Evolutionary conservation across 2,113 vertebrate species (phyloP).

Genomic region (Dipodomys merriami): DNA sequence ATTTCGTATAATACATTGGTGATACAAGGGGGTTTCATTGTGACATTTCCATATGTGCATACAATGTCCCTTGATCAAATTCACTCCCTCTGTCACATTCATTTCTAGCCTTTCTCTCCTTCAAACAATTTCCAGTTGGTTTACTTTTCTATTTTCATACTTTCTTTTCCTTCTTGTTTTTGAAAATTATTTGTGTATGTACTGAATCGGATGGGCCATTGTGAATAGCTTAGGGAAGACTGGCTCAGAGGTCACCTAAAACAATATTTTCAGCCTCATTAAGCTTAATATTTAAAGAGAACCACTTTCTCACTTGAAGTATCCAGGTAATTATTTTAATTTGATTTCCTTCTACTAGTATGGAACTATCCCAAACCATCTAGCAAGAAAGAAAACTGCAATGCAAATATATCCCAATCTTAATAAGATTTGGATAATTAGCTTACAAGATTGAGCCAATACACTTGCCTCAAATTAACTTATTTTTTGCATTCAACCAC

Average conservation of each 20-base stretch:
- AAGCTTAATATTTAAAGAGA: constrained; percentile 66
- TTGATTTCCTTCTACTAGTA: constrained; percentile 38
- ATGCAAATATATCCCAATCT: constrained; percentile 50
- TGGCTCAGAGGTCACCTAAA: constrained; percentile 48
- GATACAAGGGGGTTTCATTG: too few species aligned
- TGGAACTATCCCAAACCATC: constrained; percentile 46
- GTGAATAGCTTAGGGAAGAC: neutral
- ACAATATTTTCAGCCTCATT: constrained; percentile 62
- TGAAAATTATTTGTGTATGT: neutral
- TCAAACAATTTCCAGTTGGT: too few species aligned
- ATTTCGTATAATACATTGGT: too few species aligned
- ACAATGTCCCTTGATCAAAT: too few species aligned
- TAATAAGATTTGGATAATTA: constrained; percentile 71
- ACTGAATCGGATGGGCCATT: neutral
- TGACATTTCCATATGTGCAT: too few species aligned
- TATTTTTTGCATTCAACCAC: constrained; percentile 62
- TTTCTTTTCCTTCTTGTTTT: neutral
- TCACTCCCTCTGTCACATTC: too few species aligned
- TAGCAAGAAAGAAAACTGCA: constrained; percentile 52
- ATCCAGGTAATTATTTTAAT: constrained; percentile 72
- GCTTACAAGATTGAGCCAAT: constrained; percentile 50
- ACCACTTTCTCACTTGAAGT: constrained; percentile 64
- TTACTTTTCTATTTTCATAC: too few species aligned
- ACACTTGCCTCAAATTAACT: constrained; percentile 56
- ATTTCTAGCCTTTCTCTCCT: too few species aligned